Base-by-base conservation (phyloP, 2,888 invertebrate genomes). In the Ashinkailepas kermadecensis region DNA sequence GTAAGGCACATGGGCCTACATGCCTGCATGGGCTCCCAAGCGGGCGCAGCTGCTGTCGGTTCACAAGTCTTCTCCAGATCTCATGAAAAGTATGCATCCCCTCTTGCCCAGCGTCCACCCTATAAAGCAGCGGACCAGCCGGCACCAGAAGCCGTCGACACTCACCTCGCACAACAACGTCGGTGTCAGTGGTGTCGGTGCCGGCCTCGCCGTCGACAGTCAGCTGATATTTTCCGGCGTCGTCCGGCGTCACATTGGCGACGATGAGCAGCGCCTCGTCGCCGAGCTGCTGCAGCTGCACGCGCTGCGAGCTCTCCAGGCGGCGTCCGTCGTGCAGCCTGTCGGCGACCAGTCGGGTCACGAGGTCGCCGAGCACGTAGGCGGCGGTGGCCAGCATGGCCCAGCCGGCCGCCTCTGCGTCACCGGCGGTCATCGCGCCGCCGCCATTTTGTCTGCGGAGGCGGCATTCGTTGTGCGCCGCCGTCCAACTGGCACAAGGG, bases 291-390 rank as follows among this genome's bases (percentile, higher is more conserved):
- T 18, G 0, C 65, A 10, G 23, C 23, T 7, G 9, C 56, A 3
- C 23, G 21, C 74, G 21, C 10, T 23, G 54, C 10, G 23, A 12
- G 0, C 93, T 92, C 12, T 92, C 89, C 25, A 95, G 90, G 88
- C 94, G 92, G 83, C 91, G 90, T 10, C 93, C 84, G 78, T 84
- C 83, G 79, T 82, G 81, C 70, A 83, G 81, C 84, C 84, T 84
- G 81, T 78, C 64, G 81, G 82, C 82, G 65, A 81, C 82, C 10
- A 83, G 84, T 56, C 82, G 81, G 15, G 84, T 84, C 65, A 84
- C 82, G 21, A 18, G 84, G 84, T n/a, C 83, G 79, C 62, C 82
- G 79, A 64, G 10, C 10, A 74, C 54, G 74, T 56, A 54, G 8
- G 54, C 74, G 18, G 54, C 13, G 56, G 74, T 74, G 56, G 54